Conservation (phyloP, 2,113 vertebrate species). For the Percina caprodes region DNA sequence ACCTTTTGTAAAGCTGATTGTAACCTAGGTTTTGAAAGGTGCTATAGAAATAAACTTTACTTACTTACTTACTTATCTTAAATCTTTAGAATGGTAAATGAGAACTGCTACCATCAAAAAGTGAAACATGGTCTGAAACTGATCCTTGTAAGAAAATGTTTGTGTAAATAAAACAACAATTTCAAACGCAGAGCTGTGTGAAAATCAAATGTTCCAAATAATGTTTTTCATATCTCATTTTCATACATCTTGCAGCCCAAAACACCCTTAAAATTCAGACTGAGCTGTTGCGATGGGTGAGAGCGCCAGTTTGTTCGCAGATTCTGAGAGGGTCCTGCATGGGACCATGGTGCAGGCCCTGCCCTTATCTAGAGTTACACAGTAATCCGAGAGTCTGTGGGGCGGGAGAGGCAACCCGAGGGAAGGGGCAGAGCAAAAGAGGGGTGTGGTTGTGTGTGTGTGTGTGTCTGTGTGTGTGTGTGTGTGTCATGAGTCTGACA, state of each 20-base stretch:
- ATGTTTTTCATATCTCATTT: neutral
- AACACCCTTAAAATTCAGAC: neutral
- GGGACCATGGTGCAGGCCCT: slow-evolving; percentile 41
- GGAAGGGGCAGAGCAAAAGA: slow-evolving; percentile 40
- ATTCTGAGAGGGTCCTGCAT: slow-evolving; percentile 39
- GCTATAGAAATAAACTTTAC: no score
- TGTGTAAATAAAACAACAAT: neutral
- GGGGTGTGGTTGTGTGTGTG: slow-evolving; percentile 8
- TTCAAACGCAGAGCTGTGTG: neutral
- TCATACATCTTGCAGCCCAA: neutral
- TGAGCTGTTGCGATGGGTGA: neutral
- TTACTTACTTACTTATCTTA: no score
- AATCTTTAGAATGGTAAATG: neutral
- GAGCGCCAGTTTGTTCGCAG: neutral
- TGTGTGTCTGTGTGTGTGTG: slow-evolving; percentile 23
- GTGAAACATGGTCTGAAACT: neutral
- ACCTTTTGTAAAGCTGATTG: no score
- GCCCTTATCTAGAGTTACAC: slow-evolving; percentile 67
- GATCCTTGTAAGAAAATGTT: neutral
- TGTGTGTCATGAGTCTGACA: slow-evolving; percentile 27
- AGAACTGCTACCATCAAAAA: neutral
- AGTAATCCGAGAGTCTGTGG: slow-evolving; percentile 67
- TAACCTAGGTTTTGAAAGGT: no score
- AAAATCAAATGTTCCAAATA: neutral
- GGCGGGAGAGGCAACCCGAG: slow-evolving; percentile 33